Evolutionary conservation across 2,888 invertebrate genomes (phyloP), one percentile per base, ranked within the genome.

Genomic region (Apotomis capreana): DNA sequence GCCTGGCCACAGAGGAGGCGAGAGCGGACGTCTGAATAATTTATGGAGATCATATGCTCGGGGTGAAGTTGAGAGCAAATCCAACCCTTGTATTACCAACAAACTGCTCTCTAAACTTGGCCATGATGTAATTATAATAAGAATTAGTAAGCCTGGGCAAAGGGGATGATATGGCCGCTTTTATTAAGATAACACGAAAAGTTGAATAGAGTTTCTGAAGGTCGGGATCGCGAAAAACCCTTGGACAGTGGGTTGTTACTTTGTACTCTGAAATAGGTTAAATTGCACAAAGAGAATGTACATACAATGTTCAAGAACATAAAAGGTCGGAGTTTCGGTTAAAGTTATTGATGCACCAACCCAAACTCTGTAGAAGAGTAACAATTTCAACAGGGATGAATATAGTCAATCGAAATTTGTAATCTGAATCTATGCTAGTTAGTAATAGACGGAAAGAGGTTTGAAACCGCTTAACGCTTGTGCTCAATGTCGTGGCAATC

Each of bases 1-100:
- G 4, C n/a, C 9, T 9, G 58, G 67, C 54, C 63, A 62, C 62
- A 46, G 54, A 49, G 44, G 36, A 57, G 63, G 63, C 61, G 71
- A 55, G 58, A 69, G 69, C 62, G 69, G 69, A 12, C 5, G 12
- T 12, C 57, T 63, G 46, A 62, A 72, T 72, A 72, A 68, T 72
- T 72, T 68, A 72, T 72, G 72, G 52, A 68, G 68, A 72, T 72
- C 51, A 72, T 72, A 37, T 68, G 68, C 46, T 59, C n/a, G 46
- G 72, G 68, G 72, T 61, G 60, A 37, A 26, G 54, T 63, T 58
- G 58, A 68, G 71, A 68, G 67, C 51, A 71, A 68, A 71, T 61
- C 67, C 51, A 68, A 71, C 71, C 71, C 71, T 49, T 71, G 71
- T 68, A 44, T 71, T 58, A 62, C 26, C 55, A 61, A 67, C 61